phyloP scores from a whole-genome alignment of 2,113 vertebrate genomes.

The Cyprinodon tularosa region DNA sequence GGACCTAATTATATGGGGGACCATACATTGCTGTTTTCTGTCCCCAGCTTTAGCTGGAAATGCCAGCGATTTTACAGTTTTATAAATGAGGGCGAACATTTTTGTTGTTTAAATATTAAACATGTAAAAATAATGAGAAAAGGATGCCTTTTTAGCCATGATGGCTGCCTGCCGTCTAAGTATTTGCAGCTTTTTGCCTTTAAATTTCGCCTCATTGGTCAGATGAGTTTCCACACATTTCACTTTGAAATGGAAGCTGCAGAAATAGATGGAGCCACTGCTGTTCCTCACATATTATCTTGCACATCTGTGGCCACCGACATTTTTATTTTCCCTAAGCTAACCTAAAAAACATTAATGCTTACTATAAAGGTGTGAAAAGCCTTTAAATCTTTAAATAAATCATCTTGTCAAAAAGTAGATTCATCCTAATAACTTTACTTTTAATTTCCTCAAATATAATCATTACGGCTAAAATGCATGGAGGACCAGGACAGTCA shows the following conservation, averaged over 20 bases:
- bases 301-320: slow-evolving; percentile 19
- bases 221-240: slow-evolving; percentile 66
- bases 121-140: background rate
- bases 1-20: too few relatives aligned
- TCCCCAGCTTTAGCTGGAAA: too few relatives aligned
- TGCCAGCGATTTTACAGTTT: too few relatives aligned
- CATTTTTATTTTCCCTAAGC: slow-evolving; percentile 18
- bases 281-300: slow-evolving; percentile 28
- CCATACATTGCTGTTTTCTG: too few relatives aligned
- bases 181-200: slow-evolving; percentile 48
- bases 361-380: too few relatives aligned
- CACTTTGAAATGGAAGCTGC: slow-evolving; percentile 52
- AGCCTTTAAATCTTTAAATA: too few relatives aligned
- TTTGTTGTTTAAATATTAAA: too few relatives aligned
- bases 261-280: slow-evolving; percentile 4
- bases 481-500: too few relatives aligned
- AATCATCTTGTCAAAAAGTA: background rate
- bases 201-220: slow-evolving; percentile 48
- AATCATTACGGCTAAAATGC: too few relatives aligned
- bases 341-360: slow-evolving; percentile 15
- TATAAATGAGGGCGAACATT: too few relatives aligned
- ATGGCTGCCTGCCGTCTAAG: slow-evolving; percentile 53
- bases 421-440: background rate
- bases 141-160: slow-evolving; percentile 15
- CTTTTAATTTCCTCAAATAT: background rate